A percentile compares a stretch with the other conserved stretches of the same genome.
phyloP scores from a whole-genome alignment of 1,140 invertebrate genomes.

The Lordiphosa stackelbergi region DNA sequence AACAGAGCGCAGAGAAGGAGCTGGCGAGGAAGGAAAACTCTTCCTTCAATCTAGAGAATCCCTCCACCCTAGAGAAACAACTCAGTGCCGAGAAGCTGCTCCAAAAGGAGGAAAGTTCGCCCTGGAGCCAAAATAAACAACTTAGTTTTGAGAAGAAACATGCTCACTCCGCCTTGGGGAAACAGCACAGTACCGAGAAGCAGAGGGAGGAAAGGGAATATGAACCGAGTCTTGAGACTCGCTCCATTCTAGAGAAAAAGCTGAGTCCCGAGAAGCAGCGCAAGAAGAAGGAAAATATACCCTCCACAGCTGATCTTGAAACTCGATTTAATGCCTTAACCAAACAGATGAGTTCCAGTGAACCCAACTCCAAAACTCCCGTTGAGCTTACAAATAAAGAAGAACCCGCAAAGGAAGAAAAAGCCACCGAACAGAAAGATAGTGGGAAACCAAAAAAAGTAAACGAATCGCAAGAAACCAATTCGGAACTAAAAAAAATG shows the following conservation, averaged over 20 bases:
- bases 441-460: slow-evolving; percentile 32
- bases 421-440: slow-evolving; percentile 23
- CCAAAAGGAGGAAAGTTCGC: slow-evolving; percentile 37
- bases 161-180: slow-evolving; percentile 26
- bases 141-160: slow-evolving; percentile 13
- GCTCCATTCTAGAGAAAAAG: slow-evolving; percentile 47
- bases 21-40: too few relatives aligned
- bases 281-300: slow-evolving; percentile 41
- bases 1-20: too few relatives aligned
- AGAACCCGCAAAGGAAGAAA: slow-evolving; percentile 3
- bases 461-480: slow-evolving; percentile 15
- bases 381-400: slow-evolving; percentile 34
- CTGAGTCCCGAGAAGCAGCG: slow-evolving; percentile 48
- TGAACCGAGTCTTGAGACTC: too few relatives aligned
- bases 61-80: slow-evolving; percentile 47
- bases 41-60: slow-evolving; percentile 23
- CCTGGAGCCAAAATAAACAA: slow-evolving; percentile 35
- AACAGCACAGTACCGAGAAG: slow-evolving; percentile 52
- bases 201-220: too few relatives aligned
- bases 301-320: slow-evolving; percentile 61
- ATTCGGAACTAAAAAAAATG: slow-evolving; percentile 21
- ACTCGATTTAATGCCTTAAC: slow-evolving; percentile 57
- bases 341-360: slow-evolving; percentile 54
- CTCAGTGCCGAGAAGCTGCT: slow-evolving; percentile 49
- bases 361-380: slow-evolving; percentile 37